Evolutionary conservation across 2,888 invertebrate genomes (phyloP).

Genomic region (Erebia ligea): DNA sequence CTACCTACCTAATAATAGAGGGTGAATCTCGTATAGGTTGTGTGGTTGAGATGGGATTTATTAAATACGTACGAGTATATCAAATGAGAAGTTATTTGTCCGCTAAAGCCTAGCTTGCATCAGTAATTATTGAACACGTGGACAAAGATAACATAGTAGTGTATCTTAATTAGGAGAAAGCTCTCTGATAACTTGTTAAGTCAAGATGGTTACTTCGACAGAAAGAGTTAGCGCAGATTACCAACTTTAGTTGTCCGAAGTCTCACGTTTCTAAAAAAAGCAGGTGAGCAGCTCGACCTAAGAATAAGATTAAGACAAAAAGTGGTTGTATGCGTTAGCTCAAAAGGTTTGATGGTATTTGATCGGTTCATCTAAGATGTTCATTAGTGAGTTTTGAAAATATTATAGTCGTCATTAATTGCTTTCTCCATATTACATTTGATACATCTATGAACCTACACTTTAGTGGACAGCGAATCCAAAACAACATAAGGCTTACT

Average conservation of each 20-base stretch:
- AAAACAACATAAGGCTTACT: slow-evolving; percentile 30
- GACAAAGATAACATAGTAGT: background rate
- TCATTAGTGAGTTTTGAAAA: background rate
- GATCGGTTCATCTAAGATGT: background rate
- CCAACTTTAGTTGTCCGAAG: no score
- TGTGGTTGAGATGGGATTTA: slow-evolving; percentile 48
- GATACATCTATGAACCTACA: slow-evolving; percentile 8
- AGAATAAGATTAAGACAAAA: no score
- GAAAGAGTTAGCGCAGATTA: background rate
- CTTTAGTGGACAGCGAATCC: slow-evolving; percentile 24
- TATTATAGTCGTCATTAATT: background rate
- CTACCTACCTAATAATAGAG: slow-evolving; percentile 41
- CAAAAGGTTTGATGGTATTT: background rate
- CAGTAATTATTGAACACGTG: slow-evolving; percentile 1
- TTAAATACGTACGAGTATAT: slow-evolving; percentile 6
- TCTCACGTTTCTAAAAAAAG: no score
- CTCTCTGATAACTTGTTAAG: background rate
- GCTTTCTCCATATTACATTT: background rate
- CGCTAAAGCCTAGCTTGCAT: slow-evolving; percentile 22
- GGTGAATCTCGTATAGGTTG: slow-evolving; percentile 60
- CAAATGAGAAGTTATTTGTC: slow-evolving; percentile 10
- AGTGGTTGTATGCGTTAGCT: background rate
- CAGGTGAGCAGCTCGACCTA: no score
- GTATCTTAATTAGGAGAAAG: slow-evolving; percentile 4
- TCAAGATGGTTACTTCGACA: background rate